phyloP scores from a whole-genome alignment of 2,888 invertebrate genomes.

The Ophioninae sp. region DNA sequence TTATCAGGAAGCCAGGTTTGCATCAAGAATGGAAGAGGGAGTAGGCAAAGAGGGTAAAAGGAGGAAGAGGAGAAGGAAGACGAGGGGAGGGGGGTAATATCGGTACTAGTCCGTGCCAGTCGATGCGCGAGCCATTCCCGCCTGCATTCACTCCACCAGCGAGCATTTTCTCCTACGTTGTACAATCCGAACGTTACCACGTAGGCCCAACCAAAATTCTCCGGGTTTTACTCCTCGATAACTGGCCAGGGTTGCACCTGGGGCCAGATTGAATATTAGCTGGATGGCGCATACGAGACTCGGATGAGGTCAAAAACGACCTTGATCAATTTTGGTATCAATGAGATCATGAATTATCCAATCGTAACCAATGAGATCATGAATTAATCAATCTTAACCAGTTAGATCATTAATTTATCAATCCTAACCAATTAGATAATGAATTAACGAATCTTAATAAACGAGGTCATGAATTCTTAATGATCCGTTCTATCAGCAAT shows the following conservation, averaged over 20 bases:
- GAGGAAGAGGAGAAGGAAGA: background rate
- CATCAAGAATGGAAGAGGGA: slow-evolving; percentile 50
- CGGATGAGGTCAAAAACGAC: too few species aligned
- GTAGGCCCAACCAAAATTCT: slow-evolving; percentile 6
- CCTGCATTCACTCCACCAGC: slow-evolving; percentile 60
- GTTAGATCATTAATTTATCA: slow-evolving; percentile 13
- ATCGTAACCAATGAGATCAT: too few species aligned
- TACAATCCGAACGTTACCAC: slow-evolving; percentile 12
- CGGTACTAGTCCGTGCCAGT: slow-evolving; percentile 79
- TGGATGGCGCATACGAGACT: too few species aligned
- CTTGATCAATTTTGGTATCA: too few species aligned
- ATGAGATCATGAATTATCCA: too few species aligned
- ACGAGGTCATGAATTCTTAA: background rate
- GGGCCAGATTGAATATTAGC: slow-evolving; percentile 7
- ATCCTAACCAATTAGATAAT: background rate
- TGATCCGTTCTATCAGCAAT: too few species aligned
- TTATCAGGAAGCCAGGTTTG: slow-evolving; percentile 53
- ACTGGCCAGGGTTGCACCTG: slow-evolving; percentile 15
- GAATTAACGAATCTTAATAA: too few species aligned
- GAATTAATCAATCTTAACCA: too few species aligned
- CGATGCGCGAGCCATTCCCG: slow-evolving; percentile 74
- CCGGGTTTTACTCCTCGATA: slow-evolving; percentile 12
- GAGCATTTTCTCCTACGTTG: slow-evolving; percentile 45
- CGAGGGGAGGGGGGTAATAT: slow-evolving; percentile 72
- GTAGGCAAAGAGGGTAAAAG: too few species aligned